These are phyloP conservation scores for Drosophila simulans DNA, from an alignment of 1,140 invertebrate genomes.

Conservation along the genomic window DNA sequence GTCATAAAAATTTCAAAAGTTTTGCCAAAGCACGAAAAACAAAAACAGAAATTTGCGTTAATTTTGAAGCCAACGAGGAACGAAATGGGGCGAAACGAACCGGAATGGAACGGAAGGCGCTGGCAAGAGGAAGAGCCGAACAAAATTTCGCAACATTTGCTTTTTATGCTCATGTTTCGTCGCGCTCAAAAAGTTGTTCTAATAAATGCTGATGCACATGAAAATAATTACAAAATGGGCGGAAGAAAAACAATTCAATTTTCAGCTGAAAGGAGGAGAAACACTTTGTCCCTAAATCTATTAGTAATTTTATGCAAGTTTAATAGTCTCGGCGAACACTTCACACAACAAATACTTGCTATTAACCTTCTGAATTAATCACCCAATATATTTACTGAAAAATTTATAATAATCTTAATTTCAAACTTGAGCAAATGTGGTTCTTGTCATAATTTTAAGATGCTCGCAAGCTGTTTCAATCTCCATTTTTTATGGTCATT, in stretches of 20 bases:
- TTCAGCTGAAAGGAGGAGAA: slow-evolving; percentile 1
- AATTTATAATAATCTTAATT: no score
- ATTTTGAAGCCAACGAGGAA: slow-evolving; percentile 25
- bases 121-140: slow-evolving; percentile 1
- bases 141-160: slow-evolving; percentile 38
- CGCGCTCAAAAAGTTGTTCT: slow-evolving; percentile 26
- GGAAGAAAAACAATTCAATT: background rate
- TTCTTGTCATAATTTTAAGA: background rate
- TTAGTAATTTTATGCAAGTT: slow-evolving; percentile 1
- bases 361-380: no score
- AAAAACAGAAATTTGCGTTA: slow-evolving; percentile 39
- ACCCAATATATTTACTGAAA: no score
- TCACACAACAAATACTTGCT: no score
- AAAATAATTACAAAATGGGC: slow-evolving; percentile 28
- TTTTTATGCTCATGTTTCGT: slow-evolving; percentile 27
- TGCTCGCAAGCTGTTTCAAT: slow-evolving; percentile 7
- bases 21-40: slow-evolving; percentile 44
- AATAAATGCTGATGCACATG: slow-evolving; percentile 27
- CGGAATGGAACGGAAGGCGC: slow-evolving; percentile 16
- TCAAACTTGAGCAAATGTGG: background rate
- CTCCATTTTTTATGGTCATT: slow-evolving; percentile 21
- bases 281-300: slow-evolving; percentile 3
- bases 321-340: no score
- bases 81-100: slow-evolving; percentile 38
- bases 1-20: slow-evolving; percentile 79